Conservation (phyloP, 2,888 invertebrate genomes). For the Timema cristinae region DNA sequence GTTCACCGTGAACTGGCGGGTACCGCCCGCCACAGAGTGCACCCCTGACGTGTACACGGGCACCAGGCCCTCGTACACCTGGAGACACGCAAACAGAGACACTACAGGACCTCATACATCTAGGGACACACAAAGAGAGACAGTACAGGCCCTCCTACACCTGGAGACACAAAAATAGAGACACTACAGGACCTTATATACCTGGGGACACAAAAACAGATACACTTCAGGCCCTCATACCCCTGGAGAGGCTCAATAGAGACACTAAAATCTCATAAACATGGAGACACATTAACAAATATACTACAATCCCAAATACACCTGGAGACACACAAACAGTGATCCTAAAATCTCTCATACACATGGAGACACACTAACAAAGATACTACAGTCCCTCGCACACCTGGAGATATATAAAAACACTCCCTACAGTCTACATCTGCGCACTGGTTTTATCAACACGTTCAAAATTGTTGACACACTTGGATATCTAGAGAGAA, state of each 20-base stretch:
- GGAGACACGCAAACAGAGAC: not conserved
- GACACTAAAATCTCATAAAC: constrained; percentile 89
- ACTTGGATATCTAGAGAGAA: too few relatives aligned
- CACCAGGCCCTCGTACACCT: constrained; percentile 85
- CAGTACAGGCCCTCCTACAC: not conserved
- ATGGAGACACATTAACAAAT: constrained; percentile 36
- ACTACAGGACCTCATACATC: not conserved
- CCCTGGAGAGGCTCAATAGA: constrained; percentile 49
- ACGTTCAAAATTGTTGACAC: too few relatives aligned
- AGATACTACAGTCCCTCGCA: not conserved
- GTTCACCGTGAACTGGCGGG: constrained; percentile 64
- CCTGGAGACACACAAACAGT: not conserved
- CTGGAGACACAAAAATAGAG: not conserved
- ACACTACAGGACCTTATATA: not conserved
- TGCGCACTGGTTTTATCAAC: too few relatives aligned
- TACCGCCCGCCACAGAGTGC: constrained; percentile 63
- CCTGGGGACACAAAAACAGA: not conserved
- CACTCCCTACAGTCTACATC: too few relatives aligned
- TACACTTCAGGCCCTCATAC: not conserved
- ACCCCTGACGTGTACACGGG: constrained; percentile 84
- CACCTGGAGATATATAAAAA: constrained; percentile 39
- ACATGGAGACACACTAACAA: not conserved
- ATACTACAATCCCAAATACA: not conserved
- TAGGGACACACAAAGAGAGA: not conserved
- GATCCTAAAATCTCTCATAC: not conserved